Evolutionary conservation across 2,888 invertebrate genomes (phyloP), one percentile per base, ranked within the genome.

Genomic region (Odontocerum albicorne): DNA sequence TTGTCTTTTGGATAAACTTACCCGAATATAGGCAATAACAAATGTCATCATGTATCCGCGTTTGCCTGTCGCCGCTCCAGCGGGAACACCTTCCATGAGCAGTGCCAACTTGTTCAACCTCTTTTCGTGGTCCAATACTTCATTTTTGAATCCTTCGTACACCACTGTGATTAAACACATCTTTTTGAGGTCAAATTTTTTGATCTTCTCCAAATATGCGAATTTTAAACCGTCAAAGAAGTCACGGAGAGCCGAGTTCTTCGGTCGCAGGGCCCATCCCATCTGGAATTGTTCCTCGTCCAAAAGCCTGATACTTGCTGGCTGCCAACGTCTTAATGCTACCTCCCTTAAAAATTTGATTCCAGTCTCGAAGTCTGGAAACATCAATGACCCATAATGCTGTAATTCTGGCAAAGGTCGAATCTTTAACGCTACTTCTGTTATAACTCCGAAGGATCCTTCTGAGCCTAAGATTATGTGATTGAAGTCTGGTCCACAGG

Each of bases 21-120:
- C 95, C 73, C 98, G 83, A 35, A 99, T 86, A 69, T 99, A 99
- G 8, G 99, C 99, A 61, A 99, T 98, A 52, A 97, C 95, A 70
- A 96, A 99, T 0, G 99, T 99, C 40, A 99, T 79, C 66, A 92
- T 88, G 68, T 99, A 99, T 2, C 99, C 99, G 27, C 95, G 82
- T 70, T 94, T 90, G 0, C 99, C 98, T 67, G 97, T 97, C 47
- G 86, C 87, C 32, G 92, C 90, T 0, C 98, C 98, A 0, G 92
- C 96, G 0, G 93, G 86, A 20, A 97, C 76, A 1, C 97, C 98
- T 0, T 88, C 87, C 68, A 78, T 86, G 55, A 80, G 70, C 2
- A 82, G 79, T 0, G 92, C 95, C 39, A 97, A 88, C 6, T 76
- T 77, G 69, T 93, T 90, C 40, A 99, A 85, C 55, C 82, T 79